Conservation (phyloP, 2,888 invertebrate species). For the Drosophila birchii region DNA sequence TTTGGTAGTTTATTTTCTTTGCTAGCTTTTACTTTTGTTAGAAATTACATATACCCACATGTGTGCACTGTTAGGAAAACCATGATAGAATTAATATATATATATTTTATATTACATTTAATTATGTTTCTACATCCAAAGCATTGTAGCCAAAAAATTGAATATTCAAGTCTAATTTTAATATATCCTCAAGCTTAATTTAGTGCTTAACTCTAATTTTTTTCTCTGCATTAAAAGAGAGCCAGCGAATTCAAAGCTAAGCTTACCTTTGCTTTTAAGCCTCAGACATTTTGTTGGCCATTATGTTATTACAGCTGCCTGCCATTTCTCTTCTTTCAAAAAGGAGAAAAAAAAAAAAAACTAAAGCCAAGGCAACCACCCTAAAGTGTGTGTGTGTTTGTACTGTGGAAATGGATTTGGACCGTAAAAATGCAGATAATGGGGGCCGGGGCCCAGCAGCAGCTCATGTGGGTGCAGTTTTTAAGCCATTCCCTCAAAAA, state of each 20-base stretch:
- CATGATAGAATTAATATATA: background rate
- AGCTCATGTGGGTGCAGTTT: slow-evolving; percentile 45
- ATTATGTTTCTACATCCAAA: too few relatives aligned
- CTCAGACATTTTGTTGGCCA: slow-evolving; percentile 59
- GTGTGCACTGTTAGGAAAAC: background rate
- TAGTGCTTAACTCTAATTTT: background rate
- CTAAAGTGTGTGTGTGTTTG: slow-evolving; percentile 14
- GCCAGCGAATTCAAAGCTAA: slow-evolving; percentile 10
- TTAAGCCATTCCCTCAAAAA: slow-evolving; percentile 20
- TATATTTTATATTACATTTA: background rate
- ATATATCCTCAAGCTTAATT: background rate
- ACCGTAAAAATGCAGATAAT: slow-evolving; percentile 79
- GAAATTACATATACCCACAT: slow-evolving; percentile 14
- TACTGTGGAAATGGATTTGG: slow-evolving; percentile 69
- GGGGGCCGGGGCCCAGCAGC: slow-evolving; percentile 33
- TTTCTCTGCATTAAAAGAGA: slow-evolving; percentile 8
- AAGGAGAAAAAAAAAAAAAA: background rate
- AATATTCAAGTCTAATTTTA: background rate
- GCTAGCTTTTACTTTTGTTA: slow-evolving; percentile 46
- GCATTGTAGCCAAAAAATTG: too few relatives aligned
- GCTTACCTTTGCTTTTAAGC: slow-evolving; percentile 71
- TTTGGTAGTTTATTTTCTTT: slow-evolving; percentile 36
- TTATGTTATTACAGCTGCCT: slow-evolving; percentile 72
- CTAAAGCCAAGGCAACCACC: slow-evolving; percentile 30
- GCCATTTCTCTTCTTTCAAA: slow-evolving; percentile 13